Evolutionary conservation across 2,888 invertebrate genomes (phyloP), one percentile per base, ranked within the genome.

Genomic region (Pherbina coryleti): DNA sequence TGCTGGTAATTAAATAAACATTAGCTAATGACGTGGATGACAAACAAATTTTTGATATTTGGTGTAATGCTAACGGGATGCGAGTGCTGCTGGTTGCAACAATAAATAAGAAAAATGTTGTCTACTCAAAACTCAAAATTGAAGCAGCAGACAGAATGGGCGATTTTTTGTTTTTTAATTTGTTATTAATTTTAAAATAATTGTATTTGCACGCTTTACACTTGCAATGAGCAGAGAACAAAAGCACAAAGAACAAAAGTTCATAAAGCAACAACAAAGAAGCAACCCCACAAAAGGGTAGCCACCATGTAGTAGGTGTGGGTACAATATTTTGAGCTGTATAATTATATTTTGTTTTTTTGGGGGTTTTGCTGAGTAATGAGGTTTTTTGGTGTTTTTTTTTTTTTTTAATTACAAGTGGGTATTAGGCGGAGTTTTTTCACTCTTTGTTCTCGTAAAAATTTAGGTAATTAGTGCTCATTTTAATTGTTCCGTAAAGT

Each of bases 1-100:
- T 70, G 70, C 17, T 60, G 14, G 73, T 37, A 73, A 73, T 73
- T 73, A 73, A 74, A 74, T 49, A 17, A 64, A 64, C 74, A 74
- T 74, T 74, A 74, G 44, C 62, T 25, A 34, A 72, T 72, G 72
- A 72, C 31, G 55, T 34, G 49, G 11, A 72, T 72, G 55, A 72
- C 57, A 37, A 72, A 37, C 34, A 34, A 22, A 17, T 57, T 53
- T 28, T 9, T 49, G 34, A 28, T n/a, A 25, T 64, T 17, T 17
- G 2, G 28, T 34, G 17, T 34, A 31, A 9, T n/a, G n/a, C 34
- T 31, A 3, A 44, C 9, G n/a, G 49, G 4, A 22, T 14, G 19
- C 4, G 8, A 0, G 49, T 25, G 49, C 5, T 72, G 55, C 37
- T 19, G 28, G 34, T 57, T n/a, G 8, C 37, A 19, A 17, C n/a